Conservation (phyloP, 2,888 invertebrate genomes). For the Stenodema calcarata region DNA sequence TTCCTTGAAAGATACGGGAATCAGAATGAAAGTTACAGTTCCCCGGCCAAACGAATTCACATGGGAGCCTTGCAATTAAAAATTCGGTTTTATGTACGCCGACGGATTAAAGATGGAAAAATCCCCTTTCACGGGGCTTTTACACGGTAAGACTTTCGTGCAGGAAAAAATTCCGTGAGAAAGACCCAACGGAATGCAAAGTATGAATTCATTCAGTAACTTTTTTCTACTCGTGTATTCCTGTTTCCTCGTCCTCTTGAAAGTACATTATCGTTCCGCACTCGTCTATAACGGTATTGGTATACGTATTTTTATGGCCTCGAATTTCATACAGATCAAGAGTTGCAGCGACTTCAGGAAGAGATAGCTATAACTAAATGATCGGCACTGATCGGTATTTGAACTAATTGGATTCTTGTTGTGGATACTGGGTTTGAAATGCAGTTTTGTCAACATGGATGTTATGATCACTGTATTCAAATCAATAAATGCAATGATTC, state of each 20-base stretch:
- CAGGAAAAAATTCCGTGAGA: conserved; percentile 12
- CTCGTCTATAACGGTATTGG: not conserved
- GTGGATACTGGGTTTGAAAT: too few species aligned
- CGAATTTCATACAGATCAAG: not conserved
- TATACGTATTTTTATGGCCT: not conserved
- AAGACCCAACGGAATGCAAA: not conserved
- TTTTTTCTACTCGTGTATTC: not conserved
- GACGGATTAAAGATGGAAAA: not conserved
- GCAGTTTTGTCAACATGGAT: too few species aligned
- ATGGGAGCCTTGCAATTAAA: conserved; percentile 21
- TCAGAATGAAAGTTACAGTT: not conserved
- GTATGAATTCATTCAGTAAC: conserved; percentile 14
- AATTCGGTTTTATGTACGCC: not conserved
- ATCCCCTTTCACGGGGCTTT: not conserved
- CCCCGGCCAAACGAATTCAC: not conserved
- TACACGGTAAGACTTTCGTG: not conserved
- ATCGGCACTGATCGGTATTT: too few species aligned
- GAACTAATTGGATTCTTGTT: too few species aligned
- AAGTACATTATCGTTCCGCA: not conserved
- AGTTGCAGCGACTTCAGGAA: not conserved
- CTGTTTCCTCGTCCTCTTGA: not conserved
- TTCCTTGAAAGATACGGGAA: not conserved
- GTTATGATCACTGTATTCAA: too few species aligned
- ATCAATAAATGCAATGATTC: too few species aligned
- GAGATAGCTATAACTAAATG: too few species aligned